Percentiles rank a stretch among this genome's conserved stretches.
These are phyloP conservation scores for Numida meleagris DNA, from an alignment of 2,113 vertebrate species.

Conservation along the genomic window DNA sequence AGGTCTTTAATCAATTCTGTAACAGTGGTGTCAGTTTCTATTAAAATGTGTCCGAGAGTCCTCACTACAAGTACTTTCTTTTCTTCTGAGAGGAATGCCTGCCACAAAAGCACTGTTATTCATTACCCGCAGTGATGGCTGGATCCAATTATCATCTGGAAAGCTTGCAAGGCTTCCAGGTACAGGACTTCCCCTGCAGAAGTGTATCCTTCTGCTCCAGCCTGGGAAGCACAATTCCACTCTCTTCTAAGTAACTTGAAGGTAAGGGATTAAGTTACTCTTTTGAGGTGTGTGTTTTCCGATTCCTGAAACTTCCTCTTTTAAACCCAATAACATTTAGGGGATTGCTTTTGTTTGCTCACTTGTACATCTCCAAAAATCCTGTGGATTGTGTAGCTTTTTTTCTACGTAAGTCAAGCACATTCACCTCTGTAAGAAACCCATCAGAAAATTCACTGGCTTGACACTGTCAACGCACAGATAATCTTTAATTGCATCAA, in stretches of 20 bases:
- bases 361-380: slow-evolving; percentile 1
- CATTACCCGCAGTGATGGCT: slow-evolving; percentile 39
- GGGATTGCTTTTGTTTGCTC: fast-evolving
- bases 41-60: slow-evolving; percentile 52
- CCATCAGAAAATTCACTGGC: slow-evolving; percentile 30
- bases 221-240: background rate
- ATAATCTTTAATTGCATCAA: slow-evolving; percentile 81
- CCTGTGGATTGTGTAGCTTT: background rate
- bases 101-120: slow-evolving; percentile 52
- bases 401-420: slow-evolving; percentile 21
- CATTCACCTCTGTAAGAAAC: slow-evolving; percentile 46
- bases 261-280: background rate
- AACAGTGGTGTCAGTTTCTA: slow-evolving; percentile 53
- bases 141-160: slow-evolving; percentile 51
- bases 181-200: slow-evolving; percentile 2
- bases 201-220: background rate
- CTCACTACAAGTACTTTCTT: slow-evolving; percentile 14
- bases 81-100: background rate
- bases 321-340: background rate
- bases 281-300: background rate
- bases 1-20: slow-evolving; percentile 38
- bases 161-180: slow-evolving; percentile 31
- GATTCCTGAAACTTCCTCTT: background rate
- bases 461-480: slow-evolving; percentile 49
- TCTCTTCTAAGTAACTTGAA: background rate